Percentiles rank a stretch among this genome's conserved stretches.
Evolutionary conservation across 1,140 invertebrate genomes (phyloP).

Genomic region (Euura lappo): DNA sequence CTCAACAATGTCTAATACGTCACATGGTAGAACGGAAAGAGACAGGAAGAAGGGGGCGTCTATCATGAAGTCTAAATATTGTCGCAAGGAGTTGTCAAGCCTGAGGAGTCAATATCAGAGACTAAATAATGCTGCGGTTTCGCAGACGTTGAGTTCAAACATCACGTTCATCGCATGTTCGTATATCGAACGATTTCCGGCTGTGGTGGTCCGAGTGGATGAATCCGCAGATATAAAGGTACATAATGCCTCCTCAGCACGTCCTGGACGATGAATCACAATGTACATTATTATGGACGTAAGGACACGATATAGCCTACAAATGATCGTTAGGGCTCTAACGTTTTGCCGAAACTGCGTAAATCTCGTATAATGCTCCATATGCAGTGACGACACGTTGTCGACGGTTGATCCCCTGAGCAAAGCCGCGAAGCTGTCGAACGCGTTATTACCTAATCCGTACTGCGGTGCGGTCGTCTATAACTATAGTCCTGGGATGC

Average conservation of each 20-base stretch:
- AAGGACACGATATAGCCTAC: background rate
- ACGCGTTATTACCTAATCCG: conserved; percentile 3
- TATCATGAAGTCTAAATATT: conserved; percentile 37
- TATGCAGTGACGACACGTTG: conserved; percentile 6
- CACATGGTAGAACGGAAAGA: too few relatives aligned
- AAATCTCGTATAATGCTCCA: background rate
- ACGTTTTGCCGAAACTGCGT: background rate
- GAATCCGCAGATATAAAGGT: too few relatives aligned
- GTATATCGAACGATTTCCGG: too few relatives aligned
- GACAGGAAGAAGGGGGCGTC: conserved; percentile 12
- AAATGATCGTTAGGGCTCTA: background rate
- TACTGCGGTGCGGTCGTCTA: background rate
- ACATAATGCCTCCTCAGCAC: too few relatives aligned
- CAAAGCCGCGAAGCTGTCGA: background rate
- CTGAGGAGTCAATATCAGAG: conserved; percentile 7
- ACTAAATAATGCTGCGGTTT: background rate
- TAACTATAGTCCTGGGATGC: too few relatives aligned
- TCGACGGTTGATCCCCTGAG: background rate
- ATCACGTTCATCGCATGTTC: too few relatives aligned
- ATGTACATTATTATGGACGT: background rate
- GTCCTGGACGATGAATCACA: background rate
- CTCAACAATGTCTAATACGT: too few relatives aligned
- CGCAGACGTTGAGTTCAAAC: background rate
- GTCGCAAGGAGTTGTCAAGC: conserved; percentile 19
- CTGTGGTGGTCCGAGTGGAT: too few relatives aligned